Base-by-base conservation (phyloP, 1,140 invertebrate species). In the Eupristina koningsbergeri region DNA sequence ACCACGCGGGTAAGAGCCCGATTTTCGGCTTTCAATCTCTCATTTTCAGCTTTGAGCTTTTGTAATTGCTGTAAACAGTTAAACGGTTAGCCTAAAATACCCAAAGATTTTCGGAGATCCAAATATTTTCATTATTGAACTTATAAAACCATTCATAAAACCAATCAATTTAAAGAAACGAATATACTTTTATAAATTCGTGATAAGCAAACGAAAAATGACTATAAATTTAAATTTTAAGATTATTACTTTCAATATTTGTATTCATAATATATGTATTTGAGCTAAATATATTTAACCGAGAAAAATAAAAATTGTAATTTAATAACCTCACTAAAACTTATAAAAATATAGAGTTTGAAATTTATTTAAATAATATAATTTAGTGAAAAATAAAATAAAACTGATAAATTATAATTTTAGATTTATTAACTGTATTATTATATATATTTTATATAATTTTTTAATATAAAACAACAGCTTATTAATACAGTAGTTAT, bases 1-100 rank as follows among this genome's bases (percentile, higher is more conserved):
- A 98, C 97, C 93, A 98, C 97, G 92, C 97, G 95, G 92, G 97
- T 98, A 93, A 98, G 95, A 93, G 97, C 97, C 93, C 97, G 95
- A 94, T 98, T 98, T 95, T 98, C 97, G 92, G 97, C 96, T 94
- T 97, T 96, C 95, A 98, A 94, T 94, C 97, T 96, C 95, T 98
- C 97, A 95, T 98, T 98, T 95, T 98, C 97, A 93, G 96, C 96
- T 96, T 98, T 98, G 94, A 98, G 95, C 94, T 97, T 98, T 97
- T 98, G 96, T 94, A 98, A 96, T 96, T 97, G 97, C 98, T 99
- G 97, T 93, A 98, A 95, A 95, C 93, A 93, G 92, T 92, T 89
- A 92, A 93, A 93, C 86, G 86, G 71, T 93, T 93, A 93, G 91
- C 91, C 91, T 88, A 90, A 63, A 69, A 89, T 88, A 88, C 86